Evolutionary conservation across 2,113 vertebrate genomes (phyloP).

Genomic region (Paraplagusia blochii): DNA sequence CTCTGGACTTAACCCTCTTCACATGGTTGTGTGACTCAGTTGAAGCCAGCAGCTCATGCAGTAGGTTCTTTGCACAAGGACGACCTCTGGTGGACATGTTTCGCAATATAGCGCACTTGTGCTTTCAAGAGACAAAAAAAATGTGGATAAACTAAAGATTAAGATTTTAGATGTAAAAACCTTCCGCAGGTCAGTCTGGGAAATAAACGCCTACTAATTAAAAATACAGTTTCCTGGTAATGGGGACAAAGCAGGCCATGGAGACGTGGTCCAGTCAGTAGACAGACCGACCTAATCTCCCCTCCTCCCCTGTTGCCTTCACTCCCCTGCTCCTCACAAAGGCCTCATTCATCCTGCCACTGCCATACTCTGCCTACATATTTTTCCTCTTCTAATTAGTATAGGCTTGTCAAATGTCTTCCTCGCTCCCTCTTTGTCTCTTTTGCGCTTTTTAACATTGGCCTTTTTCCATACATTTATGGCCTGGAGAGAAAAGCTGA

Average conservation of each 20-base stretch:
- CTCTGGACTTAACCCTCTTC: conserved; percentile 54
- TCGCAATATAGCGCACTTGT: conserved; percentile 10
- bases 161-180: not conserved
- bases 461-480: conserved; percentile 20
- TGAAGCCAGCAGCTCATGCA: conserved; percentile 5
- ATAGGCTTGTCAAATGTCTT: conserved; percentile 73
- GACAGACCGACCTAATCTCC: conserved; percentile 67
- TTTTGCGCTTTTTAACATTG: conserved; percentile 36
- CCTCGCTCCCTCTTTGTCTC: conserved; percentile 50
- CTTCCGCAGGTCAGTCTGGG: conserved; percentile 16
- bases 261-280: conserved; percentile 74
- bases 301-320: conserved; percentile 48
- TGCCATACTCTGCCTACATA: conserved; percentile 76
- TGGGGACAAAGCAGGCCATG: conserved; percentile 59
- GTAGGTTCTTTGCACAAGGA: conserved; percentile 28
- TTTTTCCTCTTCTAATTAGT: conserved; percentile 77
- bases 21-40: conserved; percentile 64
- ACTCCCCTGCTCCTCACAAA: conserved; percentile 69
- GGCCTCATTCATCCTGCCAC: conserved; percentile 75
- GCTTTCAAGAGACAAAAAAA: not conserved
- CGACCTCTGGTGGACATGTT: conserved; percentile 55
- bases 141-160: not conserved
- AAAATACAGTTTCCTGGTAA: conserved; percentile 33
- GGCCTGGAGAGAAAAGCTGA: not conserved
- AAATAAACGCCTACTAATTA: conserved; percentile 7